Evolutionary conservation across 2,797 vertebrate genomes (phyloP).

Genomic region (Gymnopithys bicolor): DNA sequence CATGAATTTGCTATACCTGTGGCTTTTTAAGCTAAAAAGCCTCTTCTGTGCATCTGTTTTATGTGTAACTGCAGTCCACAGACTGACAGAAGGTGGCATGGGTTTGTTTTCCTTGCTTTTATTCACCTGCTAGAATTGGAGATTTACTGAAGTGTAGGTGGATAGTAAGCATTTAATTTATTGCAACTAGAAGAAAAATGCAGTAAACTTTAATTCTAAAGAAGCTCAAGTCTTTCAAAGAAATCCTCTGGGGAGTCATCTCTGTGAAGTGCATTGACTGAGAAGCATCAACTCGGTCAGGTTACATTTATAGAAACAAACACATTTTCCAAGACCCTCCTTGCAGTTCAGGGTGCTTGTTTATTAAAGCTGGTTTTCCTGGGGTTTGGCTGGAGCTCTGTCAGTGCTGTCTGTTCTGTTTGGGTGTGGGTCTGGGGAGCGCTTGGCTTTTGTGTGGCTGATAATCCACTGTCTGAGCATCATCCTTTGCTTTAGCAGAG

Average conservation of each 20-base stretch:
- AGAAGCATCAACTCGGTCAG: background rate
- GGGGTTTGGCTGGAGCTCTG: background rate
- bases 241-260: background rate
- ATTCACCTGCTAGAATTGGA: background rate
- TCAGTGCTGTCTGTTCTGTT: background rate
- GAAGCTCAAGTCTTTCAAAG: background rate
- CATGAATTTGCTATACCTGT: accelerated
- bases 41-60: background rate
- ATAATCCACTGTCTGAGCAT: background rate
- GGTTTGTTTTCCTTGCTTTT: background rate
- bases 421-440: background rate
- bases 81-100: accelerated
- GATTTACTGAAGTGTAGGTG: background rate
- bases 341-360: background rate
- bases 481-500: background rate
- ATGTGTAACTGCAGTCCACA: background rate
- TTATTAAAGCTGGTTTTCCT: background rate
- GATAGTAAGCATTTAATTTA: background rate
- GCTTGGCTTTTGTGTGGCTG: background rate
- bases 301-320: background rate
- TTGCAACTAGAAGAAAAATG: background rate
- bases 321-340: background rate
- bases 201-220: background rate
- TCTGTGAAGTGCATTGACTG: background rate
- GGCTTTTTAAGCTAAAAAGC: background rate